Conservation (phyloP, 2,113 vertebrate species). For the Struthidea cinerea region DNA sequence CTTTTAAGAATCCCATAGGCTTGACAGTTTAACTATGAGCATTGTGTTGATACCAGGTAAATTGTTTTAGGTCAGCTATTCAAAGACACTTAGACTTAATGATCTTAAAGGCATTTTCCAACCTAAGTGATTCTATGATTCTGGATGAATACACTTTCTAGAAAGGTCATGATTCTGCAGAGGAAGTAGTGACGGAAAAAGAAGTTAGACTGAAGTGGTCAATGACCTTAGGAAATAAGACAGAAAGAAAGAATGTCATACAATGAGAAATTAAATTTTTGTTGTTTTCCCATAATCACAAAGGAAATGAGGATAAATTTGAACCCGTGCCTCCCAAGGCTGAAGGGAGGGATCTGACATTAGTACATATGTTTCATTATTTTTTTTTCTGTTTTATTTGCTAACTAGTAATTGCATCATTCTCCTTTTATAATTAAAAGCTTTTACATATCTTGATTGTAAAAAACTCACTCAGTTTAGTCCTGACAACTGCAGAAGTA, state of each 20-base stretch:
- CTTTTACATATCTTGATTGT: not conserved
- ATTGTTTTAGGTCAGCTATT: not conserved
- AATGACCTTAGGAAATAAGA: not conserved
- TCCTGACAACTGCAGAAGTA: not conserved
- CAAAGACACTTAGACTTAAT: not conserved
- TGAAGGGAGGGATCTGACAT: not conserved
- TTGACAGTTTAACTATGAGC: not conserved
- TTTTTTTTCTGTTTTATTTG: not conserved
- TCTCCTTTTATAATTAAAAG: not conserved
- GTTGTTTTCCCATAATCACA: not conserved
- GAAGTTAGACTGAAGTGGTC: slow-evolving; percentile 12
- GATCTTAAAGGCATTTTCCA: not conserved
- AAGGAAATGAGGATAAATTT: not conserved
- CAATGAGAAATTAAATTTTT: not conserved
- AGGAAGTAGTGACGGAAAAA: not conserved
- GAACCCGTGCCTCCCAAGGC: not conserved
- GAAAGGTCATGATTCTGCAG: not conserved
- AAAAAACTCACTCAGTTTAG: not conserved
- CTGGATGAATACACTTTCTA: not conserved
- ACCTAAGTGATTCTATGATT: not conserved
- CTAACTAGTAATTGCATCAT: not conserved
- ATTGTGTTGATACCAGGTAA: not conserved
- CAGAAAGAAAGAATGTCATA: not conserved
- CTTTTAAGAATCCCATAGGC: not conserved
- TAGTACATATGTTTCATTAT: not conserved